Base-by-base conservation (phyloP, 2,797 vertebrate genomes). In the Vultur gryphus region DNA sequence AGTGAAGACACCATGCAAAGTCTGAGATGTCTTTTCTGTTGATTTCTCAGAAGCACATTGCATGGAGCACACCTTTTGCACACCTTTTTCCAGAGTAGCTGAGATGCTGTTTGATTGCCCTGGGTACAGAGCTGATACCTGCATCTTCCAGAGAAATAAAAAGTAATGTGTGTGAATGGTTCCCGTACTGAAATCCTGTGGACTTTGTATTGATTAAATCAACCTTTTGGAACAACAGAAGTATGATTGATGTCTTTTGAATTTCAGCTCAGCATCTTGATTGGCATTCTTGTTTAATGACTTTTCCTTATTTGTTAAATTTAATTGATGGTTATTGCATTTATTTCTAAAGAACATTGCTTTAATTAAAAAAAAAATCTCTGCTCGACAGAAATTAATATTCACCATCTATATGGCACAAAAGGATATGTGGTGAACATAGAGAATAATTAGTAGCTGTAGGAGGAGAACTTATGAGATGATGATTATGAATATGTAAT, bases 361-460 rank as follows among this genome's bases (percentile, higher is more conserved):
- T 92, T 95, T 95, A 94, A 97, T 97, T 95, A 78, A 97, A 89
- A 93, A 87, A 94, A 94, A 87, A 6, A 9, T 6, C 41, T 48
- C 64, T 73, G 49, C 77, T 89, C 25, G 79, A 75, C 4, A 1
- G 93, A 94, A 95, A 94, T 92, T 95, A 95, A 83, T 93, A 93
- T 95, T 96, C 80, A 12, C 58, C 43, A 69, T 87, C 92, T 94
- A 93, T 96, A 94, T 79, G 61, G 75, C 62, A 95, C 91, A 84
- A 93, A 95, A 94, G 78, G 39, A 43, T 93, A 72, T 90, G 84
- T 88, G 70, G 78, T 20, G 28, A 94, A 87, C 51, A 43, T 5
- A 31, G 80, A 88, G 91, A 93, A 92, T 93, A 96, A 96, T 94
- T 96, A 95, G 84, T 71, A 78, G 95, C 72, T 93, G 94, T 91